Evolutionary conservation across 2,797 vertebrate genomes (phyloP).

Genomic region (Halcyon smyrnensis): DNA sequence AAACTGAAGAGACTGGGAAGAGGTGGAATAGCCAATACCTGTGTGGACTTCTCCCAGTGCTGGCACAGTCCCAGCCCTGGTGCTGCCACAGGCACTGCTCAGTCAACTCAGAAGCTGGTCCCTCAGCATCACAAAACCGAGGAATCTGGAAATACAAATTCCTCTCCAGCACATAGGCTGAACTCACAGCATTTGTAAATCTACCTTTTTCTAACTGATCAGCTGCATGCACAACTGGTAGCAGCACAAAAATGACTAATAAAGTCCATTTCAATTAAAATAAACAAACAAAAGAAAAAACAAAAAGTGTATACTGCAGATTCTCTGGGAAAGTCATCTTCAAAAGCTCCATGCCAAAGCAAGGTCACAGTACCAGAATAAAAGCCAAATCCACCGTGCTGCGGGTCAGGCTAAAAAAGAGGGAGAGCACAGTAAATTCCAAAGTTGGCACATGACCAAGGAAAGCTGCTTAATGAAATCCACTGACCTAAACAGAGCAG

Average conservation of each 20-base stretch:
- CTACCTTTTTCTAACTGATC: background rate
- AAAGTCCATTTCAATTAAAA: background rate
- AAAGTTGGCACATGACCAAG: conserved; percentile 29
- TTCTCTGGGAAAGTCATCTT: background rate
- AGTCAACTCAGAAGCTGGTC: background rate
- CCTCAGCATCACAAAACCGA: background rate
- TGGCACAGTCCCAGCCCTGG: background rate
- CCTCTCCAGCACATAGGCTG: background rate
- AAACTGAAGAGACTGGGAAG: background rate
- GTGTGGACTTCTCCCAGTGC: background rate
- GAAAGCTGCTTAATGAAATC: conserved; percentile 54
- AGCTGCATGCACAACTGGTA: background rate
- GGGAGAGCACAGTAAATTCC: background rate
- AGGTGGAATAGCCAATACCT: background rate
- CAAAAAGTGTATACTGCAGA: background rate
- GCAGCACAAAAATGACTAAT: background rate
- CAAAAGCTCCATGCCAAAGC: background rate
- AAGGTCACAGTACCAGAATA: background rate
- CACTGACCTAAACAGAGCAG: background rate
- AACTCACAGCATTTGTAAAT: background rate
- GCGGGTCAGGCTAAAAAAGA: background rate
- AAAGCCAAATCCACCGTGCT: conserved; percentile 13
- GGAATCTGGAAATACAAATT: background rate
- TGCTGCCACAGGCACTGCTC: background rate
- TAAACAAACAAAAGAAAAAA: background rate